phyloP scores from a whole-genome alignment of 2,797 vertebrate species.

The Selene dorsalis region DNA sequence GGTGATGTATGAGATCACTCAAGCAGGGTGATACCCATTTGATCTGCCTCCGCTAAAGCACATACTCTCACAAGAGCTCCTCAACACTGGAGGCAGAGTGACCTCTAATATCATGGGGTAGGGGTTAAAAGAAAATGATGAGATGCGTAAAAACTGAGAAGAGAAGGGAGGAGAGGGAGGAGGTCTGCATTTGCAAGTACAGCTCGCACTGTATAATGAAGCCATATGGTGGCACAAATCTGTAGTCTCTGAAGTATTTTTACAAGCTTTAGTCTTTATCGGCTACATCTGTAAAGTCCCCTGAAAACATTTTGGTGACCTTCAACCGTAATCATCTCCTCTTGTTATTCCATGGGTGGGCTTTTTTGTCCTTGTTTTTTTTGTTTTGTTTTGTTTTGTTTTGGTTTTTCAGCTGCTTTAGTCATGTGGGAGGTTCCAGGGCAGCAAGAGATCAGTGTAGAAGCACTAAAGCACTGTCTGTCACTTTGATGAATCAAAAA shows the following conservation, averaged over 20 bases:
- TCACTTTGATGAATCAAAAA: conserved; percentile 66
- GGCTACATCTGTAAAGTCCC: conserved; percentile 79
- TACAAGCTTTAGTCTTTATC: conserved; percentile 81
- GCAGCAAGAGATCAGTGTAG: conserved; percentile 50
- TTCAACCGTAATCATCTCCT: conserved; percentile 74
- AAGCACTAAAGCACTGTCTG: conserved; percentile 58
- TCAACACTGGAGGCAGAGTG: conserved; percentile 78
- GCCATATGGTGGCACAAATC: conserved; percentile 83
- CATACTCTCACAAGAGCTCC: conserved; percentile 71
- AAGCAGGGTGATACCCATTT: conserved; percentile 74
- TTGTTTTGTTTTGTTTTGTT: conserved; percentile 52
- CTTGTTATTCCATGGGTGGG: conserved; percentile 61
- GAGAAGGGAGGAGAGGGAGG: conserved; percentile 51
- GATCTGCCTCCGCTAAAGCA: conserved; percentile 78
- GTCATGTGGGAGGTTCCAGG: conserved; percentile 36
- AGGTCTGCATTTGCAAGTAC: conserved; percentile 68
- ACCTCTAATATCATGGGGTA: conserved; percentile 78
- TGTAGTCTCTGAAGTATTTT: conserved; percentile 80
- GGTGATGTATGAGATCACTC: conserved; percentile 73
- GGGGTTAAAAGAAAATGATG: conserved; percentile 79
- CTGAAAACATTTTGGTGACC: conserved; percentile 79
- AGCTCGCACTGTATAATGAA: conserved; percentile 76
- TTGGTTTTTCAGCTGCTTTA: conserved; percentile 52
- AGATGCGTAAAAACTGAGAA: conserved; percentile 67
- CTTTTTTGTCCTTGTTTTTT: conserved; percentile 51